A percentile compares a stretch with the other conserved stretches of the same genome.
phyloP scores from a whole-genome alignment of 2,888 invertebrate genomes.

The Polymixis flavicincta region DNA sequence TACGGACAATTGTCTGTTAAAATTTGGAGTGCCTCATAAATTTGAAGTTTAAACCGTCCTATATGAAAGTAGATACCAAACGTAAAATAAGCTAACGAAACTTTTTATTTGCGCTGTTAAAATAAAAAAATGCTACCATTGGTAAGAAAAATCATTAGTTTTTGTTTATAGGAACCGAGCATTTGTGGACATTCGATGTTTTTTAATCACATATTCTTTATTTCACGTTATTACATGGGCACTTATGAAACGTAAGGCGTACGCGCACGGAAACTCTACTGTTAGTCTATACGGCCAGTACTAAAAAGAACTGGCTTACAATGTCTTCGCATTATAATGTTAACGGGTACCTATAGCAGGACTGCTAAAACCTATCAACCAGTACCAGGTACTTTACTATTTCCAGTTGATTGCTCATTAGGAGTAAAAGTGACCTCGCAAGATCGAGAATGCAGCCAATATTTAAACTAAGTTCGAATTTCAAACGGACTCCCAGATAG shows the following conservation, averaged over 20 bases:
- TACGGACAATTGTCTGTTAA: background rate
- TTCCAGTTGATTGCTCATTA: background rate
- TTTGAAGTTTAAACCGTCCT: too few species aligned
- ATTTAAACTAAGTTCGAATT: slow-evolving; percentile 32
- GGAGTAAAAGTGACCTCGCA: background rate
- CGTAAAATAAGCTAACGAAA: too few species aligned
- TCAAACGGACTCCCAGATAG: background rate
- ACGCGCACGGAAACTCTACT: background rate
- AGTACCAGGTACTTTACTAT: background rate
- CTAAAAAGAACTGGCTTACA: background rate
- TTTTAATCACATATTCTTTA: too few species aligned
- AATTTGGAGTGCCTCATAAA: too few species aligned
- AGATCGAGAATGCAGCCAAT: background rate
- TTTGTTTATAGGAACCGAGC: too few species aligned
- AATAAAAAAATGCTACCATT: too few species aligned
- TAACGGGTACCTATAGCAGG: background rate
- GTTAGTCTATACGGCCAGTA: too few species aligned
- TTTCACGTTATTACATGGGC: background rate
- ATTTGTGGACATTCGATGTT: background rate
- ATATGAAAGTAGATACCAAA: too few species aligned
- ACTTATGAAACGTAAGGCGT: too few species aligned
- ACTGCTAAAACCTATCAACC: background rate
- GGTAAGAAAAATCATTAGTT: too few species aligned
- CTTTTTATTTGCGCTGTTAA: too few species aligned
- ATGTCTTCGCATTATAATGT: background rate